Conservation (phyloP, 2,113 vertebrate genomes). For the Pseudolaguvia tuberculata region DNA sequence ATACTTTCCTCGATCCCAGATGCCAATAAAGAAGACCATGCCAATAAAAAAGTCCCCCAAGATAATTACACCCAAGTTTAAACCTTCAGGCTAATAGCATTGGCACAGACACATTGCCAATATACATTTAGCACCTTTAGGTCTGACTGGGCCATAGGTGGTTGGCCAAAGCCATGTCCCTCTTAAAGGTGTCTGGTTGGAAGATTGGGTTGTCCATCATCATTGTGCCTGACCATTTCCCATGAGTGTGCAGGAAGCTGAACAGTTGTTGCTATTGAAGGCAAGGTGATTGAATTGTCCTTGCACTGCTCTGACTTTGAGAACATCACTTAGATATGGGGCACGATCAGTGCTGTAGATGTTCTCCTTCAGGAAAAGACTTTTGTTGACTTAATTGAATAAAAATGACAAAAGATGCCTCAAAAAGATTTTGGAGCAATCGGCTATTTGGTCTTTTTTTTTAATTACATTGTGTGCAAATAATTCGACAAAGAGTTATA, state of each 20-base stretch:
- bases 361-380: slow-evolving; percentile 15
- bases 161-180: slow-evolving; percentile 63
- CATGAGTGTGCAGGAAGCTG: slow-evolving; percentile 59
- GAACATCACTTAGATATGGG: slow-evolving; percentile 44
- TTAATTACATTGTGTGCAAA: too few relatives aligned
- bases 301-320: slow-evolving; percentile 48
- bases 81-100: slow-evolving; percentile 64
- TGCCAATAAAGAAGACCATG: slow-evolving; percentile 57
- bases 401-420: neutral
- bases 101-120: slow-evolving; percentile 67
- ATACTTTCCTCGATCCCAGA: slow-evolving; percentile 64
- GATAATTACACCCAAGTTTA: slow-evolving; percentile 66
- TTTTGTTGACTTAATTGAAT: slow-evolving; percentile 19
- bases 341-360: slow-evolving; percentile 19
- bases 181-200: slow-evolving; percentile 63
- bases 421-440: slow-evolving; percentile 2
- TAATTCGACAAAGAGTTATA: too few relatives aligned
- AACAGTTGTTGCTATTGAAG: slow-evolving; percentile 53
- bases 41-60: slow-evolving; percentile 58
- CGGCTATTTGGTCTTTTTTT: neutral
- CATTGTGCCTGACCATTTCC: slow-evolving; percentile 58
- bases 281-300: slow-evolving; percentile 52
- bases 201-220: slow-evolving; percentile 73
- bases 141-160: slow-evolving; percentile 69
- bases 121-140: slow-evolving; percentile 69